Percentiles rank a stretch among this genome's conserved stretches.
phyloP scores from a whole-genome alignment of 2,113 vertebrate genomes.

The Spea multiplicata region DNA sequence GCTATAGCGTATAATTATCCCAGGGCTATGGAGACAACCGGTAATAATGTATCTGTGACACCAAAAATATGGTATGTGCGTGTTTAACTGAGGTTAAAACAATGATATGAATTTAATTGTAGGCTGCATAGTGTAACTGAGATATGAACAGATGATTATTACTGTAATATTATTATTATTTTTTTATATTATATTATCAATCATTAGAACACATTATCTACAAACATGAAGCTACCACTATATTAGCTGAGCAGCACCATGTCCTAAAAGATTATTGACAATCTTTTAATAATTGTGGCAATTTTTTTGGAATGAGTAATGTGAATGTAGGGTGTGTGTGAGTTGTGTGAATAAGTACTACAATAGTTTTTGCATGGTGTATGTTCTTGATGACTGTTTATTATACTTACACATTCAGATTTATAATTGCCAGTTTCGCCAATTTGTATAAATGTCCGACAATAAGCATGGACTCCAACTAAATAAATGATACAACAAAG shows the following conservation, averaged over 20 bases:
- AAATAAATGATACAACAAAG: too few species aligned
- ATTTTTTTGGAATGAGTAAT: too few species aligned
- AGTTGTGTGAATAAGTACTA: too few species aligned
- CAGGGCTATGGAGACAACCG: conserved; percentile 64
- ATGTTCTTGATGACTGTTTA: too few species aligned
- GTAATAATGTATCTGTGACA: conserved; percentile 90
- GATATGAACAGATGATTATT: conserved; percentile 36
- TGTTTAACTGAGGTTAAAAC: conserved; percentile 69
- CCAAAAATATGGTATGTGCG: conserved; percentile 77
- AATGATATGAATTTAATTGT: conserved; percentile 61
- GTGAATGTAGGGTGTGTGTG: too few species aligned
- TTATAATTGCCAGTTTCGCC: neutral
- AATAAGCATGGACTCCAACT: too few species aligned
- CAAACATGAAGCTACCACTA: too few species aligned
- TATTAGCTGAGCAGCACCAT: too few species aligned
- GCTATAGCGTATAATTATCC: conserved; percentile 81
- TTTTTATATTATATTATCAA: conserved; percentile 6
- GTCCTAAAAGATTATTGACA: too few species aligned
- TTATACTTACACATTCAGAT: neutral
- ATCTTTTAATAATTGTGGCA: too few species aligned
- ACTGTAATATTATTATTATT: conserved; percentile 40
- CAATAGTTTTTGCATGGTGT: too few species aligned
- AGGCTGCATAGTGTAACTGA: conserved; percentile 47
- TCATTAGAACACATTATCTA: conserved; percentile 6
- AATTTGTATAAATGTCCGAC: neutral